These are phyloP conservation scores for Tortricodes alternella DNA, from an alignment of 2,888 invertebrate species.

Conservation along the genomic window DNA sequence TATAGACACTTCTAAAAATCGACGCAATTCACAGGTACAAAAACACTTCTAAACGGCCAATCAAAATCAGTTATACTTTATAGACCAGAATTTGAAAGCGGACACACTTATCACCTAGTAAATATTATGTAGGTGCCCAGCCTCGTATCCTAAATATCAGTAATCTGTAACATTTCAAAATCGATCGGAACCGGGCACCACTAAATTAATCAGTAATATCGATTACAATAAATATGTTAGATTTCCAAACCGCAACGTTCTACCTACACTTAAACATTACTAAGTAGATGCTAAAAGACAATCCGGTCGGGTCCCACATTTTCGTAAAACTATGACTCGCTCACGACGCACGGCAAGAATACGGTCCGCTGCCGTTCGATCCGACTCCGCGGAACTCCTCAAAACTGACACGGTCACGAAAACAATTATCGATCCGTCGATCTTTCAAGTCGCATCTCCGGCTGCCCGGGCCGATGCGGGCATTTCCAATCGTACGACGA, in stretches of 20 bases:
- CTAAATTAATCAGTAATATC: slow-evolving; percentile 22
- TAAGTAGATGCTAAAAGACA: slow-evolving; percentile 46
- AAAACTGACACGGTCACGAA: no score
- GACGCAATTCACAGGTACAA: slow-evolving; percentile 76
- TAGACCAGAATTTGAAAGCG: slow-evolving; percentile 64
- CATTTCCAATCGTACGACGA: no score
- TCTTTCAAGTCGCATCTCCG: no score
- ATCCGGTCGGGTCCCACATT: slow-evolving; percentile 69
- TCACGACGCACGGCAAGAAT: slow-evolving; percentile 55
- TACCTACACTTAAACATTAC: slow-evolving; percentile 34
- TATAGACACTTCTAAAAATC: slow-evolving; percentile 55
- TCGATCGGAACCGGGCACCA: background rate
- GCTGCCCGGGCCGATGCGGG: no score
- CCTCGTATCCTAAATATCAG: background rate
- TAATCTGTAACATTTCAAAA: slow-evolving; percentile 2
- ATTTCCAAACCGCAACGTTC: slow-evolving; percentile 26
- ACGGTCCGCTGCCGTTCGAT: slow-evolving; percentile 34
- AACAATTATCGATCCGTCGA: no score
- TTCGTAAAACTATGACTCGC: slow-evolving; percentile 48
- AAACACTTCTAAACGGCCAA: slow-evolving; percentile 58
- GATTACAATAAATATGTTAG: slow-evolving; percentile 31
- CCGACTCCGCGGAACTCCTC: background rate
- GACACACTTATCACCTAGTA: slow-evolving; percentile 19
- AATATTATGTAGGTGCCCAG: slow-evolving; percentile 3
- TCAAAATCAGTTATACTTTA: slow-evolving; percentile 49